Conservation (phyloP, 2,888 invertebrate genomes). For the Drosophila testacea region DNA sequence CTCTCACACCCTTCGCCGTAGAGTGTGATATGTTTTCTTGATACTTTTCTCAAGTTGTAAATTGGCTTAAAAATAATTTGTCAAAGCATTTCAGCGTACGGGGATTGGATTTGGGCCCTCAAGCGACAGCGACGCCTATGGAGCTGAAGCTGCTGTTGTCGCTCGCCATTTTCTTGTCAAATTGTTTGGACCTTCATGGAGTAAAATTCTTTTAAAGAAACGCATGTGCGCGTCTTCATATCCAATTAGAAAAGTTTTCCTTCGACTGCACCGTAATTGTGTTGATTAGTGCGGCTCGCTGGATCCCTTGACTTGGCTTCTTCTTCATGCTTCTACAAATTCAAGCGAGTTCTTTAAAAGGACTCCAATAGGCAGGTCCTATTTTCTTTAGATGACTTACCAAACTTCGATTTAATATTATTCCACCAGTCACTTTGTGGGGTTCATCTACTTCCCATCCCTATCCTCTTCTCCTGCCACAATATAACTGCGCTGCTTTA, state of each 20-base stretch:
- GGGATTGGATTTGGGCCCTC: conserved; percentile 32
- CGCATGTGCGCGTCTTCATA: conserved; percentile 81
- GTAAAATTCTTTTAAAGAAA: conserved; percentile 71
- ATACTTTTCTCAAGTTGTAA: conserved; percentile 82
- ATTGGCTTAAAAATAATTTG: conserved; percentile 83
- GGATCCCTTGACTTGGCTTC: conserved; percentile 21
- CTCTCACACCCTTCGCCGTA: conserved; percentile 28
- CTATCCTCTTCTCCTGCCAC: neutral
- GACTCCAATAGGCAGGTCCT: conserved; percentile 61
- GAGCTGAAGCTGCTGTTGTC: conserved; percentile 27
- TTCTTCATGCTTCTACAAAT: neutral
- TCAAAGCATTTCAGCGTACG: conserved; percentile 78
- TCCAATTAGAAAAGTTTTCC: conserved; percentile 80
- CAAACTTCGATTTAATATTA: conserved; percentile 71
- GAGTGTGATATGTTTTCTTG: conserved; percentile 77
- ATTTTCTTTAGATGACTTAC: conserved; percentile 45
- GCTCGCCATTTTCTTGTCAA: conserved; percentile 64
- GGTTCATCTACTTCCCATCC: conserved; percentile 1
- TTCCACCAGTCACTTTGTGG: conserved; percentile 59
- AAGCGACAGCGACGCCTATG: conserved; percentile 41
- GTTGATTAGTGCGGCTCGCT: conserved; percentile 80
- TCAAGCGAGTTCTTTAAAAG: conserved; percentile 56
- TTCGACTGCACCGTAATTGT: conserved; percentile 75
- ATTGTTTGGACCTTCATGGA: conserved; percentile 70
- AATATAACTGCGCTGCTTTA: conserved; percentile 19